These are phyloP conservation scores for Clarias magur DNA, from an alignment of 2,113 vertebrate species.

Conservation along the genomic window DNA sequence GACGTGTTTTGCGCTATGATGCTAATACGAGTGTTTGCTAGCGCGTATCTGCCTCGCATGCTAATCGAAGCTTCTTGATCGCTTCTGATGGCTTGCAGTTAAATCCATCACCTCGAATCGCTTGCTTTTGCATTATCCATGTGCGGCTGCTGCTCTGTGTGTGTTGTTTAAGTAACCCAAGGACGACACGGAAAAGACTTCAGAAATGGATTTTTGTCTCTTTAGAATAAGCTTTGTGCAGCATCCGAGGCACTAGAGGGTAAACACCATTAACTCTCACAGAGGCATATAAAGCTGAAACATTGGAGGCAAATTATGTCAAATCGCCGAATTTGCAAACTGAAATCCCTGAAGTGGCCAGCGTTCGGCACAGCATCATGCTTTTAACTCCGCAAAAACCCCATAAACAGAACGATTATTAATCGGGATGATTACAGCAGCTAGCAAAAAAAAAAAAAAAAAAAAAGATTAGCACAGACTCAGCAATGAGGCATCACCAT, in stretches of 20 bases:
- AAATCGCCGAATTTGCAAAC: background rate
- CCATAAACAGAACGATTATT: background rate
- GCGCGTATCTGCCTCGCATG: constrained; percentile 31
- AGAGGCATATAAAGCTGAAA: background rate
- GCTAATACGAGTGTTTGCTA: constrained; percentile 35
- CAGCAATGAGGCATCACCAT: background rate
- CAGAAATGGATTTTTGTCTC: background rate
- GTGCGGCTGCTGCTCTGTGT: background rate
- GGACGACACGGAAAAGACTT: background rate
- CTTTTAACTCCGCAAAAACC: background rate
- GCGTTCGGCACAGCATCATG: background rate
- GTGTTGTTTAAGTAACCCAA: background rate
- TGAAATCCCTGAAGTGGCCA: constrained; percentile 20
- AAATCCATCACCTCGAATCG: background rate
- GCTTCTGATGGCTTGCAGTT: background rate
- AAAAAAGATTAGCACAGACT: background rate
- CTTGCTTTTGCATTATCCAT: background rate
- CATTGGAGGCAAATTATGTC: background rate
- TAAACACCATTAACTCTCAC: constrained; percentile 7
- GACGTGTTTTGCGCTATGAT: background rate
- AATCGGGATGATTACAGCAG: background rate
- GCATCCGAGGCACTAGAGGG: too few relatives aligned
- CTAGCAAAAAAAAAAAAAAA: background rate
- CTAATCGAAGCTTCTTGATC: constrained; percentile 39
- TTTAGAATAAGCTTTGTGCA: background rate